Base-by-base conservation (phyloP, 2,113 vertebrate genomes). In the Leptobrachium leishanense region DNA sequence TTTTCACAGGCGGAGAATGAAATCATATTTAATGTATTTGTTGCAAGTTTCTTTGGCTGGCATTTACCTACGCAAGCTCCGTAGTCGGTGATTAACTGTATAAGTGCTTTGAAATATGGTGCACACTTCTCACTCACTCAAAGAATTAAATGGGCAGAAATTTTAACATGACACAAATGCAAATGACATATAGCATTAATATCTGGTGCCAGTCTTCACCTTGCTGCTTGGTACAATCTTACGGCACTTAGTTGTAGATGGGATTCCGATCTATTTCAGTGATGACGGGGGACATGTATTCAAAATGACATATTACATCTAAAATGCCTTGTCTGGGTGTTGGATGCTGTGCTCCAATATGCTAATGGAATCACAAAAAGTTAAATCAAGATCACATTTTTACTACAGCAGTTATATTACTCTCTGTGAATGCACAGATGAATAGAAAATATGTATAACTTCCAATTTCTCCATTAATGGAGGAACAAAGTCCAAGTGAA, bases 111-210 rank as follows among this genome's bases (percentile, higher is more conserved):
- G 55, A 57, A 50, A 1, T 57, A 57, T 57, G 55, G 9, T 5
- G 55, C 46, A 50, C 46, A 50, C 46, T 50, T 50, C 46, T 50
- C 4, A 5, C 8, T 50, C 46, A 50, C 4, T 50, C 4, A 57
- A 15, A 11, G 55, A 59, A 59, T 75, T 77, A 69, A 59, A 44
- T 69, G 41, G 31, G 75, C 54, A 40, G 41, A 44, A 42, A 64
- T 62, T 9, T 73, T 20, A 63, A 42, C 43, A 73, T 80, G 64
- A 80, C 50, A 68, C 11, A 53, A 59, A 11, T 68, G 72, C 6
- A 67, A 68, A 31, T 74, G 77, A 74, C 70, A 74, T 59, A 54
- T 9, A 5, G 41, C 71, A 74, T 80, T 74, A 65, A 53, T 59
- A 73, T 59, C 57, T 59, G 11, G 55, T 74, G 57, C 72, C 15